Evolutionary conservation across 30 jellyfish, hydroid and myxozoan genomes (phyloP).

Genomic region (Aurelia aurita): DNA sequence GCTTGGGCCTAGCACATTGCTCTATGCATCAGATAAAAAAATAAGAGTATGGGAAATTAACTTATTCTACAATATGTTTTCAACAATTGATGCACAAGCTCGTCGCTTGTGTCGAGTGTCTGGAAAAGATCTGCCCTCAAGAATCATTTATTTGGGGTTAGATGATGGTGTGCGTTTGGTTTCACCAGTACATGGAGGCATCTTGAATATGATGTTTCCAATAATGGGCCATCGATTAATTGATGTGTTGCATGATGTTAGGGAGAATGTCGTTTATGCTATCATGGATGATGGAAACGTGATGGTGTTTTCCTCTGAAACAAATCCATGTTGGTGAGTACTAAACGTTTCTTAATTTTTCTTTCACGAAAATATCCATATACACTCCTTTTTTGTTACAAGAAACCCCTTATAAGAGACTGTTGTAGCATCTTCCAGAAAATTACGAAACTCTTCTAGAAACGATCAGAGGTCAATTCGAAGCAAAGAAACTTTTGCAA

Average conservation of each 20-base stretch:
- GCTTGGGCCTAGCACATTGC: constrained; percentile 35
- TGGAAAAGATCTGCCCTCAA: constrained; percentile 42
- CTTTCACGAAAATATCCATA: background rate
- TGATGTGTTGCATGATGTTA: constrained; percentile 70
- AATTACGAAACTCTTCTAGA: no score
- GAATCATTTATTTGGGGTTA: constrained; percentile 66
- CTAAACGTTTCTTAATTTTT: background rate
- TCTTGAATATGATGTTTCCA: constrained; percentile 83
- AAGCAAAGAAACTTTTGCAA: no score
- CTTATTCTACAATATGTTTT: constrained; percentile 65
- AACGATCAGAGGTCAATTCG: no score
- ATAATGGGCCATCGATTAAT: constrained; percentile 53
- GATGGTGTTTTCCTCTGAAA: constrained; percentile 78
- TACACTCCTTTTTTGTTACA: background rate
- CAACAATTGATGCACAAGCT: constrained; percentile 78
- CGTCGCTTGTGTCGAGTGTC: constrained; percentile 22
- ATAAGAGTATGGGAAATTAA: constrained; percentile 71
- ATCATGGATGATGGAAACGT: constrained; percentile 64
- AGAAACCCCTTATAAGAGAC: no score
- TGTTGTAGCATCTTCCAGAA: no score
- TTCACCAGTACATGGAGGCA: constrained; percentile 93
- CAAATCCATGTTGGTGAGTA: constrained; percentile 96
- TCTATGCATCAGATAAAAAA: constrained; percentile 59
- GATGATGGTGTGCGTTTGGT: constrained; percentile 95
- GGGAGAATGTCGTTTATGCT: constrained; percentile 45